Evolutionary conservation across 2,113 vertebrate species (phyloP), one percentile per base, ranked within the genome.

Genomic region (Trichomycterus rosablanca): DNA sequence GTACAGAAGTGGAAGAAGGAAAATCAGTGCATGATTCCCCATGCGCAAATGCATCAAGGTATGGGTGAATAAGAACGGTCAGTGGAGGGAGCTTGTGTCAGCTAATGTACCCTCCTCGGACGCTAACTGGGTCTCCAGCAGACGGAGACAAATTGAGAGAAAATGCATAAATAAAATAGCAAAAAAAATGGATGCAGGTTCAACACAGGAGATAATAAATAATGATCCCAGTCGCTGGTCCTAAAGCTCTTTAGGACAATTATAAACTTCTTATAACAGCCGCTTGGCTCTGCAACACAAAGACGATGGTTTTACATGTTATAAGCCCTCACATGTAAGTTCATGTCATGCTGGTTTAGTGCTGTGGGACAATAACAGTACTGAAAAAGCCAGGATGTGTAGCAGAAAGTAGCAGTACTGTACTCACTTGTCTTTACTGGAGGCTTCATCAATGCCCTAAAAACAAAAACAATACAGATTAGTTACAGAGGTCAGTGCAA

Each of bases 401-500:
- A 68, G 59, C 5, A 19, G 12, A 62, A 71, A 69, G 15, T 48
- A 60, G 50, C 26, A 42, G 53, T 7, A n/a, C 26, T 4, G 5
- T 56, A 88, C 95, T 94, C 78, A 98, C 95, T 92, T 95, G 86
- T 97, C 93, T 87, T 98, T 97, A 82, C 91, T 95, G 74, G 87
- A 86, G 67, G 93, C 87, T 73, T 95, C 94, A 71, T 95, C 93
- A 2, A 98, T 97, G 75, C 95, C 95, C 95, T 97, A 79, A 15
- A 66, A 67, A 72, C 65, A 62, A 63, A n/a, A 64, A 66, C 34
- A 58, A 55, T 7, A 63, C 59, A 50, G 54, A 74, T 71, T 68
- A 65, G 65, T 55, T 56, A 61, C 24, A 59, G 67, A 43, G 23
- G 35, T 22, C 44, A 60, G 53, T 45, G 48, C 45, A 65, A 59